Percentiles rank a stretch among this genome's conserved stretches.
Conservation (phyloP, 2,888 invertebrate genomes). For the Phoronis australis region DNA sequence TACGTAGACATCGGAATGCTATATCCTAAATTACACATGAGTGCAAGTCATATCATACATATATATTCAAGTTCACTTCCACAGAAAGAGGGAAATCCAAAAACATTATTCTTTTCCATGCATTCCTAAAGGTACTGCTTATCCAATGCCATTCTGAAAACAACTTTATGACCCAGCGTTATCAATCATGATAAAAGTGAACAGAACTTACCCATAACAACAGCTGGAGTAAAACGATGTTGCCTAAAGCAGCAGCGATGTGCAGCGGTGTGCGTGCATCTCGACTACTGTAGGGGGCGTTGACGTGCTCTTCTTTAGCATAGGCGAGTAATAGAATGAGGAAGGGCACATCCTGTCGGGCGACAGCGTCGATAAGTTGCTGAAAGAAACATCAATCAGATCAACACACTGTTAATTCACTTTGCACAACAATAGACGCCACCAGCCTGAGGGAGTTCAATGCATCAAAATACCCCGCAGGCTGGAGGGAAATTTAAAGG, state of each 20-base stretch:
- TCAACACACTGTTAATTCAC: too few species aligned
- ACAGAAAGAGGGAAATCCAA: too few species aligned
- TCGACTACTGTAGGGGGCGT: constrained; percentile 67
- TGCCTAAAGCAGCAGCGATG: constrained; percentile 75
- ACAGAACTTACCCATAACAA: constrained; percentile 81
- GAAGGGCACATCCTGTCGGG: constrained; percentile 48
- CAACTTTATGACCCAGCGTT: too few species aligned
- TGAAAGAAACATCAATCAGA: constrained; percentile 47
- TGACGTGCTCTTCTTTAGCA: constrained; percentile 65
- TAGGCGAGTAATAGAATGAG: constrained; percentile 57
- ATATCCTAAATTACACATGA: not conserved
- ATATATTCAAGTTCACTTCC: not conserved
- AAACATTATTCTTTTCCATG: too few species aligned
- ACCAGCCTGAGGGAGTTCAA: too few species aligned
- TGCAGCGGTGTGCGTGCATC: constrained; percentile 80
- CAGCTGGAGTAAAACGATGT: constrained; percentile 83
- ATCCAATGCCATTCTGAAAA: too few species aligned
- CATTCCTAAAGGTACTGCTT: too few species aligned
- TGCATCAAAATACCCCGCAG: too few species aligned
- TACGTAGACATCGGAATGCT: too few species aligned
- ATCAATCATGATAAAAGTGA: too few species aligned
- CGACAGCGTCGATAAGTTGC: constrained; percentile 54
- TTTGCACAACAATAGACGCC: too few species aligned
- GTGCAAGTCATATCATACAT: not conserved
- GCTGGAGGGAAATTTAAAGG: too few species aligned